A percentile compares a stretch with the other conserved stretches of the same genome.
These are phyloP conservation scores for Pemphredon lugubris DNA, from an alignment of 2,888 invertebrate genomes.

Conservation along the genomic window DNA sequence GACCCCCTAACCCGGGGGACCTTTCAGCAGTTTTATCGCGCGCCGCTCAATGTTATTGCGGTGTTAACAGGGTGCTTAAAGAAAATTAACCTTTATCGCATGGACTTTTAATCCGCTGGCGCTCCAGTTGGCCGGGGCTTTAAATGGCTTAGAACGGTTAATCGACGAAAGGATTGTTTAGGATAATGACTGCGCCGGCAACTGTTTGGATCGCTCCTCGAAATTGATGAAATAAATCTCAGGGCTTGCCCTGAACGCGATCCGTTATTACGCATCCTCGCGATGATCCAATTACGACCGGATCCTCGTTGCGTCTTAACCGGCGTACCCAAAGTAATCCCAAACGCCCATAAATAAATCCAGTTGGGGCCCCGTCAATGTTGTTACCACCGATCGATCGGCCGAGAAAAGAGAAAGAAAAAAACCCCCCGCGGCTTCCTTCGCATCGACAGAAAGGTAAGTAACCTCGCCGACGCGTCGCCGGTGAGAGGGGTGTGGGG, in stretches of 20 bases:
- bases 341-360: conserved; percentile 12
- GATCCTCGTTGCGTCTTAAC: not conserved
- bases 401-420: too few species aligned
- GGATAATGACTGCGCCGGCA: conserved; percentile 47
- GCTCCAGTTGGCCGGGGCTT: conserved; percentile 54
- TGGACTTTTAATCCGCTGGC: conserved; percentile 61
- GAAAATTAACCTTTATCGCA: conserved; percentile 65
- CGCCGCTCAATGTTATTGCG: conserved; percentile 60
- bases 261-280: conserved; percentile 35
- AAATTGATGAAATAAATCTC: conserved; percentile 23
- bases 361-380: not conserved
- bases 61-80: conserved; percentile 68
- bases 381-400: too few species aligned
- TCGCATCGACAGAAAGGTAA: too few species aligned
- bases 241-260: too few species aligned
- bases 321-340: not conserved
- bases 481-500: not conserved
- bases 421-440: too few species aligned
- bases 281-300: conserved; percentile 36
- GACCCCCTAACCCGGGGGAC: conserved; percentile 1
- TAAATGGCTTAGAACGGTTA: conserved; percentile 60
- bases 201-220: conserved; percentile 43
- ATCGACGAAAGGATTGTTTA: conserved; percentile 60
- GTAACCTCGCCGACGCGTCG: too few species aligned
- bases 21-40: conserved; percentile 54